Conservation (phyloP, 2,888 invertebrate species). For the Eumacrocentrus americanus region DNA sequence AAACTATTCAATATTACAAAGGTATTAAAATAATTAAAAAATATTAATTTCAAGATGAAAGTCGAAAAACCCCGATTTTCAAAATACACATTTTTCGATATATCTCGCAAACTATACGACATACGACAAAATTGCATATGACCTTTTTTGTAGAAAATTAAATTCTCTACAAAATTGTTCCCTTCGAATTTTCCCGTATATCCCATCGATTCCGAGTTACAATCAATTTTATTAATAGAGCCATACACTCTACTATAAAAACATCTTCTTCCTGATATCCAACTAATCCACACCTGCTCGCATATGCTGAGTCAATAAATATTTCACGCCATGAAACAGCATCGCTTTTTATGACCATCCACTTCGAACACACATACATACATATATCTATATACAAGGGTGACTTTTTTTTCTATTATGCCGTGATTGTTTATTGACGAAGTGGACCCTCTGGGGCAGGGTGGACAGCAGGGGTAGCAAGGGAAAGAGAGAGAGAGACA, state of each 20-base stretch:
- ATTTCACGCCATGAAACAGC: constrained; percentile 8
- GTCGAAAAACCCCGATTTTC: too few relatives aligned
- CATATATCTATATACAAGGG: constrained; percentile 18
- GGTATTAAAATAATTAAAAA: too few relatives aligned
- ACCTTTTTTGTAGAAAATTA: too few relatives aligned
- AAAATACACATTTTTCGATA: too few relatives aligned
- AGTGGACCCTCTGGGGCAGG: constrained; percentile 52
- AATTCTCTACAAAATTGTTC: too few relatives aligned
- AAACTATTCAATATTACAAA: too few relatives aligned
- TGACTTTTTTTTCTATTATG: constrained; percentile 53
- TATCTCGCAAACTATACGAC: too few relatives aligned
- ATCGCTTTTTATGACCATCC: constrained; percentile 11
- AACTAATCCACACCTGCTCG: constrained; percentile 23
- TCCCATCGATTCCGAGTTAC: too few relatives aligned
- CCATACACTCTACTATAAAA: neutral
- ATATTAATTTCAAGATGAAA: too few relatives aligned
- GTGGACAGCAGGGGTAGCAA: constrained; percentile 21
- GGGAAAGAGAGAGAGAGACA: constrained; percentile 21
- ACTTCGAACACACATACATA: constrained; percentile 20
- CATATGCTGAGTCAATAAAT: constrained; percentile 19
- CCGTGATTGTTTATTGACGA: constrained; percentile 62
- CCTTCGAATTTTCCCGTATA: too few relatives aligned
- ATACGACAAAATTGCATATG: too few relatives aligned
- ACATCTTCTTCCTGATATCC: constrained; percentile 6
- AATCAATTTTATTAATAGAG: neutral